These are phyloP conservation scores for Thereva nobilitata DNA, from an alignment of 2,888 invertebrate genomes.

Conservation along the genomic window DNA sequence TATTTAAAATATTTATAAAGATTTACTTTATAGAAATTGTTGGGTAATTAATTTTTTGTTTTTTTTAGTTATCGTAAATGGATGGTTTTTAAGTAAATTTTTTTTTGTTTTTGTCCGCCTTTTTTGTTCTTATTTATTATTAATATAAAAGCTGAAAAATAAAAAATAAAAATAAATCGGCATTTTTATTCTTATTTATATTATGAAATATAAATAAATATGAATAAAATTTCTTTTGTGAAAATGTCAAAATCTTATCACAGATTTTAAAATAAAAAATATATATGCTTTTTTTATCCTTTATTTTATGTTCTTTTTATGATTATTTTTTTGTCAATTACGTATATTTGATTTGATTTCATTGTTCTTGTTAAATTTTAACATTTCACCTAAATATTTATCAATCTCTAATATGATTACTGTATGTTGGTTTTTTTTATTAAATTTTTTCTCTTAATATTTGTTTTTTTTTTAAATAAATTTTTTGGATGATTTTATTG, in stretches of 20 bases:
- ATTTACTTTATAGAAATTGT: conserved; percentile 12
- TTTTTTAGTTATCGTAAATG: conserved; percentile 30
- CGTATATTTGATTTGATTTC: conserved; percentile 39
- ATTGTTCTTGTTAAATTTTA: conserved; percentile 22
- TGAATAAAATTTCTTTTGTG: conserved; percentile 18
- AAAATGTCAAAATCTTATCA: conserved; percentile 40
- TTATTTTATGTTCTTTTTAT: conserved; percentile 24
- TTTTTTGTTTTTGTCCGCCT: conserved; percentile 9
- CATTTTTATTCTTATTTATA: neutral
- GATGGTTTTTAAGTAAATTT: conserved; percentile 13
- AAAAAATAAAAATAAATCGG: conserved; percentile 11
- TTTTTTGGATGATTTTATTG: conserved; percentile 5
- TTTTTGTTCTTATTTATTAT: neutral
- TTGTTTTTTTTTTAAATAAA: neutral
- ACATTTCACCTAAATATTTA: conserved; percentile 2
- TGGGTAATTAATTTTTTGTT: conserved; percentile 18
- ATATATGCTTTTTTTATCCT: conserved; percentile 30
- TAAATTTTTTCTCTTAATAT: too few species aligned
- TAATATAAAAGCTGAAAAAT: conserved; percentile 5
- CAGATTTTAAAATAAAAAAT: conserved; percentile 40
- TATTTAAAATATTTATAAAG: neutral
- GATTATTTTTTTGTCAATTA: conserved; percentile 36
- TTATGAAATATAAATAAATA: neutral
- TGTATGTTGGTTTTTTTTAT: too few species aligned
- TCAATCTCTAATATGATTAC: too few species aligned